These are phyloP conservation scores for Philopedon plagiatum DNA, from an alignment of 2,888 invertebrate species.

Conservation along the genomic window DNA sequence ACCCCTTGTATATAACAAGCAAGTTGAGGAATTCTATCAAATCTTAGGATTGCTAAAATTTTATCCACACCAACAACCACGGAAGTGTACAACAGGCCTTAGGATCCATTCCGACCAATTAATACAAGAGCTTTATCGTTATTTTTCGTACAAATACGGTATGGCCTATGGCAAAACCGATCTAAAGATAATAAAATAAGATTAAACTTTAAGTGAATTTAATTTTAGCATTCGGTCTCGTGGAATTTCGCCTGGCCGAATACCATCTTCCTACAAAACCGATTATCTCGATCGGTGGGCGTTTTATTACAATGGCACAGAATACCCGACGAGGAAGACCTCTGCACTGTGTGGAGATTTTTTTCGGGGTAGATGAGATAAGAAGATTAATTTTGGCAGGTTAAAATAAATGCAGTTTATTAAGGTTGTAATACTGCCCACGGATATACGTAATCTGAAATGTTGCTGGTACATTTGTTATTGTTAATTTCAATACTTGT, in stretches of 20 bases:
- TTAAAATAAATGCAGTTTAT: background rate
- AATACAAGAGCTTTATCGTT: background rate
- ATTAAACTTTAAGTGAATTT: conserved; percentile 21
- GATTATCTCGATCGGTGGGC: conserved; percentile 41
- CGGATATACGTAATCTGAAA: background rate
- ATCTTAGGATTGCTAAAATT: no score
- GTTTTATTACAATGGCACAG: conserved; percentile 38
- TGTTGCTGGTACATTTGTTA: background rate
- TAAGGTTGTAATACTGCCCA: conserved; percentile 6
- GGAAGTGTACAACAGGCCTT: no score
- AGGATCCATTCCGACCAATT: no score
- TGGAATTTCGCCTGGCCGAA: conserved; percentile 1
- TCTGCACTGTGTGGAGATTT: background rate
- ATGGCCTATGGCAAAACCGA: conserved; percentile 25
- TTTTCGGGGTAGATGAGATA: background rate
- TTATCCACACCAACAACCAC: no score
- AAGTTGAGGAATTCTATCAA: no score
- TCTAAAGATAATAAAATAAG: conserved; percentile 31
- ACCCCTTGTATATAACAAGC: no score
- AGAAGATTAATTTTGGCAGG: conserved; percentile 23
- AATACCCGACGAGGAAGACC: conserved; percentile 30
- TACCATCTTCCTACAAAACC: conserved; percentile 35
- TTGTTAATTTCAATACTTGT: no score
- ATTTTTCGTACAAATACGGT: background rate
- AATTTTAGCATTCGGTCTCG: conserved; percentile 20